A percentile compares a stretch with the other conserved stretches of the same genome.
These are phyloP conservation scores for Euwallacea fornicatus DNA, from an alignment of 1,140 invertebrate species.

Conservation along the genomic window DNA sequence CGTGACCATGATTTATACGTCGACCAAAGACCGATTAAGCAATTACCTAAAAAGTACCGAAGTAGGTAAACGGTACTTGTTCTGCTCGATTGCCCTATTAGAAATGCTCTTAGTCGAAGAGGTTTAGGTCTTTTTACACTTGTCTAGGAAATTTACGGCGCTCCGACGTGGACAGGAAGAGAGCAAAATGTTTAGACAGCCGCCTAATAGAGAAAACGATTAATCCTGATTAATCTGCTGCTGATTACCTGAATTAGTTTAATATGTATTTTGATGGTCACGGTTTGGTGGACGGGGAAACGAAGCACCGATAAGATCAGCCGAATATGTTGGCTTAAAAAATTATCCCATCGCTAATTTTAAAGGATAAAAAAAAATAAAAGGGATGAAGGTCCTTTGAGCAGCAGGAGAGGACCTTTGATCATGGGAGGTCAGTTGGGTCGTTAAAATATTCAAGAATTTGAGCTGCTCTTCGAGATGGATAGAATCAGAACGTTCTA, in stretches of 20 bases:
- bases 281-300: too few relatives aligned
- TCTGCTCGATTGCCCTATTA: constrained; percentile 31
- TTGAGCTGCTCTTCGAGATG: too few relatives aligned
- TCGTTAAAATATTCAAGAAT: too few relatives aligned
- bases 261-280: neutral
- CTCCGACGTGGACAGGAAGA: constrained; percentile 17
- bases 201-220: neutral
- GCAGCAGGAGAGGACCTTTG: too few relatives aligned
- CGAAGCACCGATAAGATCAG: too few relatives aligned
- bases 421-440: too few relatives aligned
- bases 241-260: neutral
- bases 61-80: constrained; percentile 38
- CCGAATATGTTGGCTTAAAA: too few relatives aligned
- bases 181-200: constrained; percentile 31
- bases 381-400: too few relatives aligned
- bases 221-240: neutral
- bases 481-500: too few relatives aligned
- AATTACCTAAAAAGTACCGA: constrained; percentile 35
- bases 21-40: constrained; percentile 31
- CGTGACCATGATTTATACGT: constrained; percentile 33
- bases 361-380: too few relatives aligned
- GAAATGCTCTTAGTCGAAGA: constrained; percentile 22
- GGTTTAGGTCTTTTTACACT: constrained; percentile 27
- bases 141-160: constrained; percentile 20
- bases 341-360: too few relatives aligned